Percentiles rank a stretch among this genome's conserved stretches.
These are phyloP conservation scores for Gonocerus acuteangulatus DNA, from an alignment of 2,888 invertebrate species.

Conservation along the genomic window DNA sequence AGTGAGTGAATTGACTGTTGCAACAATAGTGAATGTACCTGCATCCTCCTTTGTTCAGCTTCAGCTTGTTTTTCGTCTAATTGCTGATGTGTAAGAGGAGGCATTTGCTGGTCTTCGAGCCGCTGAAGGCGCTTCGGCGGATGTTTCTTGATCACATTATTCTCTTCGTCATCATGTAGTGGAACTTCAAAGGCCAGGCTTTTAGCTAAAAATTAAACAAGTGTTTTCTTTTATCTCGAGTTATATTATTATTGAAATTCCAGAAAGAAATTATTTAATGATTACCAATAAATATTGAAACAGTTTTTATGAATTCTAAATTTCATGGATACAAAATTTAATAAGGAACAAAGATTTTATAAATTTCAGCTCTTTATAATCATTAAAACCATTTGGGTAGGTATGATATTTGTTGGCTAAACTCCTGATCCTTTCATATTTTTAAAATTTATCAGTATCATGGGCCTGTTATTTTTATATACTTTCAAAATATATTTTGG, in stretches of 20 bases:
- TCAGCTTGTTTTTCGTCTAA: slow-evolving; percentile 64
- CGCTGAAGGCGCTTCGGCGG: slow-evolving; percentile 62
- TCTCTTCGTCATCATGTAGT: slow-evolving; percentile 47
- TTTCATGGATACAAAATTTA: no score
- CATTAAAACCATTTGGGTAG: no score
- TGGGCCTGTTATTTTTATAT: no score
- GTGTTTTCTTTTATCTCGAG: neutral
- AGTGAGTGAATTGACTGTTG: no score
- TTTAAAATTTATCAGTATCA: no score
- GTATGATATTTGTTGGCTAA: no score
- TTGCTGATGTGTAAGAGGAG: slow-evolving; percentile 52
- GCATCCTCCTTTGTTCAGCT: slow-evolving; percentile 61
- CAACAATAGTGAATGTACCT: slow-evolving; percentile 44
- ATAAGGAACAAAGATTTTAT: no score
- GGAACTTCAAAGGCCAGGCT: slow-evolving; percentile 54
- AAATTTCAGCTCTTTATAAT: no score
- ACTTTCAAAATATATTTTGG: no score
- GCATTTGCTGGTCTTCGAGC: slow-evolving; percentile 54
- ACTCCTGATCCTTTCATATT: no score
- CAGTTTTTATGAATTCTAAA: no score
- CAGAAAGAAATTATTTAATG: neutral
- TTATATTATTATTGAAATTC: neutral
- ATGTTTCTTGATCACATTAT: slow-evolving; percentile 51
- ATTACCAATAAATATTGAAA: no score
- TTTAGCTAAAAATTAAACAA: slow-evolving; percentile 33